A percentile compares a stretch with the other conserved stretches of the same genome.
These are phyloP conservation scores for Ophion slaviceki DNA, from an alignment of 2,888 invertebrate species.

Conservation along the genomic window DNA sequence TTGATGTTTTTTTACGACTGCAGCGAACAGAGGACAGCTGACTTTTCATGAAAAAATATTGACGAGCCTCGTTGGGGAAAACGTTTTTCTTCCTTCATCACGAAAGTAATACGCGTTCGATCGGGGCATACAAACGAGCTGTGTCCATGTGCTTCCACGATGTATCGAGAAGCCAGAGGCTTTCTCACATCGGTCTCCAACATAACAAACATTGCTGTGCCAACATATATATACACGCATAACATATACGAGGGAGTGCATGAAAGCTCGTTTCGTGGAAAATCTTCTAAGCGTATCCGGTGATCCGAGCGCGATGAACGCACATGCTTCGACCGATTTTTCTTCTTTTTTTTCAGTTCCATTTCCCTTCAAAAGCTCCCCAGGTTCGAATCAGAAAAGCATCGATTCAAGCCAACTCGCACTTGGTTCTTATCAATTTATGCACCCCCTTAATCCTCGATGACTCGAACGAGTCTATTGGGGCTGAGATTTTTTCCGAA, in stretches of 20 bases:
- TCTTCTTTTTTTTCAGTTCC: no score
- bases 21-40: not conserved
- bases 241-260: constrained; percentile 26
- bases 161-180: constrained; percentile 37
- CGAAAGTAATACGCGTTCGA: constrained; percentile 17
- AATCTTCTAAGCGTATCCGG: constrained; percentile 57
- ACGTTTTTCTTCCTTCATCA: constrained; percentile 11
- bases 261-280: constrained; percentile 62
- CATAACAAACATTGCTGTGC: constrained; percentile 60
- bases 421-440: constrained; percentile 6
- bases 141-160: constrained; percentile 36
- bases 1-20: not conserved
- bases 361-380: constrained; percentile 8
- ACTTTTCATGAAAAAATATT: constrained; percentile 3
- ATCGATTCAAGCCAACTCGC: constrained; percentile 1
- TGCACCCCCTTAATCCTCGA: not conserved
- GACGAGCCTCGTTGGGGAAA: constrained; percentile 6
- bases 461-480: not conserved
- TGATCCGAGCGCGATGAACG: constrained; percentile 46
- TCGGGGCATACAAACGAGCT: not conserved
- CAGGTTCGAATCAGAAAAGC: not conserved
- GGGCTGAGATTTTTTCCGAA: not conserved
- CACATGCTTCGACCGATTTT: constrained; percentile 39
- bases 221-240: not conserved
- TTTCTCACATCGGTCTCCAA: constrained; percentile 41